phyloP scores from a whole-genome alignment of 2,888 invertebrate species.

The Ennomos erosarius region DNA sequence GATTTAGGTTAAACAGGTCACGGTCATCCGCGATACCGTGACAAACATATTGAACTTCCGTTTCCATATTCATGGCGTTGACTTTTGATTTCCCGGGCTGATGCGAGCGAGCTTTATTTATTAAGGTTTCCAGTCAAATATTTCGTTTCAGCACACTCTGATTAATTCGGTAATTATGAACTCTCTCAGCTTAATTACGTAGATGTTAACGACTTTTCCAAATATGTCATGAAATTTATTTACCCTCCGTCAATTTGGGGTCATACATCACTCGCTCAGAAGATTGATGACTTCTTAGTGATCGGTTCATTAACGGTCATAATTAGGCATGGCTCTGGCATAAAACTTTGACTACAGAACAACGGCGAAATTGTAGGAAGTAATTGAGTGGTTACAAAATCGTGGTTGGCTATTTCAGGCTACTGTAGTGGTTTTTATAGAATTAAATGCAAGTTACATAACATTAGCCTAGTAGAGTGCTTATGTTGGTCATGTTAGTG shows the following conservation, averaged over 20 bases:
- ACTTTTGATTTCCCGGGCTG: constrained; percentile 2
- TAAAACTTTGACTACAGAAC: background rate
- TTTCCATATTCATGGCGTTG: background rate
- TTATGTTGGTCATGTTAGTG: background rate
- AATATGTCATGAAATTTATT: constrained; percentile 53
- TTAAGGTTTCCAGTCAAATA: constrained; percentile 15
- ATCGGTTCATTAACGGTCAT: constrained; percentile 65
- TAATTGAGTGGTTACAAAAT: too few relatives aligned
- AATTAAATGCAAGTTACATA: too few relatives aligned
- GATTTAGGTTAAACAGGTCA: too few relatives aligned
- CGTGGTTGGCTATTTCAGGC: too few relatives aligned
- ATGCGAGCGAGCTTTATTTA: constrained; percentile 8
- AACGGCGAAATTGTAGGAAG: background rate
- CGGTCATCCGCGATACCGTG: too few relatives aligned
- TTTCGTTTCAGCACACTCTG: constrained; percentile 7
- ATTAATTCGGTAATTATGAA: constrained; percentile 26
- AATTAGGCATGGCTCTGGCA: constrained; percentile 42
- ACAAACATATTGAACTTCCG: too few relatives aligned
- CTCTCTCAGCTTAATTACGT: constrained; percentile 30
- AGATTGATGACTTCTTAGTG: constrained; percentile 68
- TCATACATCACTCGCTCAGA: constrained; percentile 60
- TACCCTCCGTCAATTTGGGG: constrained; percentile 53
- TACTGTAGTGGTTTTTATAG: too few relatives aligned
- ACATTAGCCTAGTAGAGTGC: background rate
- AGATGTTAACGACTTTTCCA: constrained; percentile 46